Percentiles rank a stretch among this genome's conserved stretches.
phyloP scores from a whole-genome alignment of 1,140 invertebrate genomes.

The Bombus sylvicola region DNA sequence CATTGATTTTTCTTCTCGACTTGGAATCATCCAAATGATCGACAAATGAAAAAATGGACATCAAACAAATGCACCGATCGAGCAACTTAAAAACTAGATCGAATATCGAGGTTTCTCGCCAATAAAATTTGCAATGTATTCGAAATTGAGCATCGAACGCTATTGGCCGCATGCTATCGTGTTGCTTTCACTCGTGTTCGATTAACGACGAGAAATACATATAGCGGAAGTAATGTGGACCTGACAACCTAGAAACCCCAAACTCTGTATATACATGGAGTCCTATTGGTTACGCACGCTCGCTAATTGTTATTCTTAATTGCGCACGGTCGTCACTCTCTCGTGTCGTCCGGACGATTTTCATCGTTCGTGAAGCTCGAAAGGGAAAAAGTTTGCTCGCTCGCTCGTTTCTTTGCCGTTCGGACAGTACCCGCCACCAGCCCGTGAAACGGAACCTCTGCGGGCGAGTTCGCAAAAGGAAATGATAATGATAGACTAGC shows the following conservation, averaged over 20 bases:
- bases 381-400: conserved; percentile 51
- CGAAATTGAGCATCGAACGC: conserved; percentile 2
- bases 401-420: not conserved
- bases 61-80: not conserved
- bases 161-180: conserved; percentile 3
- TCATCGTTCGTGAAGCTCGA: conserved; percentile 36
- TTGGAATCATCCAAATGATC: not conserved
- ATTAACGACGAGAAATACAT: conserved; percentile 51
- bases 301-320: conserved; percentile 51
- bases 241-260: conserved; percentile 79
- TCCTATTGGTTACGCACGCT: conserved; percentile 30
- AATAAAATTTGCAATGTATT: not conserved
- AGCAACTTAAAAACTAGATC: not conserved
- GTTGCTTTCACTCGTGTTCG: conserved; percentile 76
- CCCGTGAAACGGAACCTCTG: conserved; percentile 49
- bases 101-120: not conserved
- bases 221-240: conserved; percentile 77
- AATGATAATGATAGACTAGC: conserved; percentile 3
- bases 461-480: conserved; percentile 18
- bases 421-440: not conserved
- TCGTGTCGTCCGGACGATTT: not conserved
- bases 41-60: not conserved
- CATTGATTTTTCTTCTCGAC: too few relatives aligned
- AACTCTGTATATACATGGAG: conserved; percentile 57
- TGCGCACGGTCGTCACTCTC: conserved; percentile 18